Evolutionary conservation across 1,140 invertebrate species (phyloP).

Genomic region (Rhagoletis zephyria): DNA sequence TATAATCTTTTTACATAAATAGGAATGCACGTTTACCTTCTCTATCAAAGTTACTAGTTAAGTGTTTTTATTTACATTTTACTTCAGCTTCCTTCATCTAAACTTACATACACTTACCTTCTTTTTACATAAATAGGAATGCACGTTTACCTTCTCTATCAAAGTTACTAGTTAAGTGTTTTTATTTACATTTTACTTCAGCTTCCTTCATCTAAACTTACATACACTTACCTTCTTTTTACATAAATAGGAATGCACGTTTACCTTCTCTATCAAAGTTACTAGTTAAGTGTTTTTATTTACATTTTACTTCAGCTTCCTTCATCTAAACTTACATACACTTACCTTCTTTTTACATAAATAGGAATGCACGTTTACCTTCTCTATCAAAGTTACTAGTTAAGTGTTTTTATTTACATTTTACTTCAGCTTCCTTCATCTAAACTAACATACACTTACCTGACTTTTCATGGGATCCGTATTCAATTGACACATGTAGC

Average conservation of each 20-base stretch:
- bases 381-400: too few species aligned
- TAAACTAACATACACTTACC: conserved; percentile 74
- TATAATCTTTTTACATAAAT: too few species aligned
- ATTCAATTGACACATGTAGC: conserved; percentile 86
- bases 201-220: background rate
- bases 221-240: conserved; percentile 79
- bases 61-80: background rate
- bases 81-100: background rate
- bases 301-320: background rate
- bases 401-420: background rate
- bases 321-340: background rate
- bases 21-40: too few species aligned
- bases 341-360: too few species aligned
- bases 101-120: conserved; percentile 75
- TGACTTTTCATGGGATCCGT: conserved; percentile 87
- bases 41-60: background rate
- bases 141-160: too few species aligned
- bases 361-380: too few species aligned
- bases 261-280: too few species aligned
- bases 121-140: too few species aligned
- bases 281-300: background rate
- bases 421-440: background rate
- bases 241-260: too few species aligned
- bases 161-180: background rate
- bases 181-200: background rate